phyloP scores from a whole-genome alignment of 2,797 vertebrate species.

The Heliangelus exortis region DNA sequence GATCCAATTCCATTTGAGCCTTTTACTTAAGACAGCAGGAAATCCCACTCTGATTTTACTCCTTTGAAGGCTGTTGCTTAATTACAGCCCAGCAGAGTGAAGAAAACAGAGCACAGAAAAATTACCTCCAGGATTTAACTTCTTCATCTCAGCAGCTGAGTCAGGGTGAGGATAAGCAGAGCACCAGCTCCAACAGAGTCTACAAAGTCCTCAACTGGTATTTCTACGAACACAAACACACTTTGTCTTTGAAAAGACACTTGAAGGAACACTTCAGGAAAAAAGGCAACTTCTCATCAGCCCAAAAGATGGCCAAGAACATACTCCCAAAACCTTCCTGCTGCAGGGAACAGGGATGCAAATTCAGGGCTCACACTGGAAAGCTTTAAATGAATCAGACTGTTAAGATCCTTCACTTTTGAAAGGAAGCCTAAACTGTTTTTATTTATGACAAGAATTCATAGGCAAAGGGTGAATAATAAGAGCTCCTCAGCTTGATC shows the following conservation, averaged over 20 bases:
- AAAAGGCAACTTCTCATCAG: not conserved
- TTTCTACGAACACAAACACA: not conserved
- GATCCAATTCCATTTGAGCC: rapidly evolving
- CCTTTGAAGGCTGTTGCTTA: not conserved
- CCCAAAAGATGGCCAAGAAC: not conserved
- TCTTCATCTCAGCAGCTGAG: not conserved
- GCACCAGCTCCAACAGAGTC: not conserved
- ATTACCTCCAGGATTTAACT: not conserved
- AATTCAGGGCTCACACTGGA: not conserved
- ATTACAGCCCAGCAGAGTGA: no score
- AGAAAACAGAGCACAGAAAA: not conserved
- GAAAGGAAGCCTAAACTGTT: not conserved
- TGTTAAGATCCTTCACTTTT: rapidly evolving
- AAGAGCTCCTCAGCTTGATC: not conserved
- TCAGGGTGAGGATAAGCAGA: not conserved
- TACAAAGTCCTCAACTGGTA: rapidly evolving
- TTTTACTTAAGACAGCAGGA: rapidly evolving
- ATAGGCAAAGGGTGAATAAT: rapidly evolving
- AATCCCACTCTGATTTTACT: not conserved
- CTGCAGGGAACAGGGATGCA: not conserved
- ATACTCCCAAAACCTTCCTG: rapidly evolving
- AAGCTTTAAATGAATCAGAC: not conserved
- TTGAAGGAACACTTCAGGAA: not conserved
- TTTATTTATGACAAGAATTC: not conserved
- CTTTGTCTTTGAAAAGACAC: not conserved